These are phyloP conservation scores for Drosophila nannoptera DNA, from an alignment of 1,140 invertebrate genomes.

Conservation along the genomic window DNA sequence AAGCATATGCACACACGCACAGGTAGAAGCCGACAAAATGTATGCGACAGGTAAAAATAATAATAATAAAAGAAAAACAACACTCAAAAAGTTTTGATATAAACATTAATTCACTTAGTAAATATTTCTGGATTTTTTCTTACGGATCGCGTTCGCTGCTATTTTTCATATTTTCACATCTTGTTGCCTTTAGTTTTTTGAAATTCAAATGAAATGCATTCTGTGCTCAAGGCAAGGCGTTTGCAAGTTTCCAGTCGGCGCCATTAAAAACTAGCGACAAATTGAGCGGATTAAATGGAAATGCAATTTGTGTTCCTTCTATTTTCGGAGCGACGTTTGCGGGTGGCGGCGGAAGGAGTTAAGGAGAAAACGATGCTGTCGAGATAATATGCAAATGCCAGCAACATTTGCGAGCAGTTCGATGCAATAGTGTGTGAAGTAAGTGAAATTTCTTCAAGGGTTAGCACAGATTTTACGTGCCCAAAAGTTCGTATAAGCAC, in stretches of 20 bases:
- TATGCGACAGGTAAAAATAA: conserved; percentile 53
- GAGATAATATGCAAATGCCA: conserved; percentile 22
- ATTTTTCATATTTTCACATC: conserved; percentile 23
- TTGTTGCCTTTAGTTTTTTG: conserved; percentile 18
- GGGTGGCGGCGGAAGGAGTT: background rate
- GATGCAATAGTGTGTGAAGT: background rate
- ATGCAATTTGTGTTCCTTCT: conserved; percentile 26
- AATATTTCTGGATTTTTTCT: background rate
- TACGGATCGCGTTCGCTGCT: conserved; percentile 4
- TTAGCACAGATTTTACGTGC: background rate
- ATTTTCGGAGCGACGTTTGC: background rate
- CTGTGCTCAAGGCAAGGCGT: conserved; percentile 27
- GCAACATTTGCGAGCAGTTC: conserved; percentile 15
- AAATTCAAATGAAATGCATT: conserved; percentile 45
- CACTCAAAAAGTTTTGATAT: conserved; percentile 30
- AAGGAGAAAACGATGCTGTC: background rate
- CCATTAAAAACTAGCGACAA: conserved; percentile 44
- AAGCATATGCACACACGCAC: conserved; percentile 39
- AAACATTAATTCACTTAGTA: conserved; percentile 65
- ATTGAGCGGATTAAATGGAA: conserved; percentile 51
- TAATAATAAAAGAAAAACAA: conserved; percentile 20
- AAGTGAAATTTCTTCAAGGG: background rate
- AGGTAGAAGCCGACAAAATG: conserved; percentile 20
- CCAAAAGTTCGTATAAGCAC: background rate
- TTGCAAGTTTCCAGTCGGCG: conserved; percentile 34